A percentile compares a stretch with the other conserved stretches of the same genome.
Evolutionary conservation across 2,113 vertebrate species (phyloP).

Genomic region (Pyrgilauda ruficollis): DNA sequence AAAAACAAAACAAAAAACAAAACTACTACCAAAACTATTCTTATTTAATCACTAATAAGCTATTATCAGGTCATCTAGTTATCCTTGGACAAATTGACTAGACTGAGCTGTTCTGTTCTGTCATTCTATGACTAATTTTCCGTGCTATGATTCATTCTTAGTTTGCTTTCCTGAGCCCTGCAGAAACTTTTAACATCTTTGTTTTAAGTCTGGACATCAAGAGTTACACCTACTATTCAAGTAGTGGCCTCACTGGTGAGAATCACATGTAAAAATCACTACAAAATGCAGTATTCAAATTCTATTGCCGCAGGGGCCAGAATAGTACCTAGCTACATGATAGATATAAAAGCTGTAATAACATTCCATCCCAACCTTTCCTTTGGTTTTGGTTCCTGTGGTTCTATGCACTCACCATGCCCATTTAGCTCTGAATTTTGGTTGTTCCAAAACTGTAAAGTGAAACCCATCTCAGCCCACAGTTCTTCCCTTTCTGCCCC

Average conservation of each 20-base stretch:
- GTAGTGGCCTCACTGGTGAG: not conserved
- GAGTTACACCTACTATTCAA: not conserved
- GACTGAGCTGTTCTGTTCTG: not conserved
- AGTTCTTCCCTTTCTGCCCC: slow-evolving; percentile 7
- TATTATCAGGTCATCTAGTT: not conserved
- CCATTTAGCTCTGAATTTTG: slow-evolving; percentile 14
- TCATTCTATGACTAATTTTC: not conserved
- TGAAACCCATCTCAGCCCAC: slow-evolving; percentile 38
- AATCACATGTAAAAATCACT: not conserved
- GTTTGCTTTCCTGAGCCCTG: not conserved
- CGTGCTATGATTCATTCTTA: not conserved
- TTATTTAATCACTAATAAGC: not conserved
- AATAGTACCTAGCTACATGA: not conserved
- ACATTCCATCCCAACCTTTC: slow-evolving; percentile 11
- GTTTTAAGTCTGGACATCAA: not conserved
- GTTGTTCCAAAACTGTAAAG: slow-evolving; percentile 43
- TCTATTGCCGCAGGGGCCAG: not conserved
- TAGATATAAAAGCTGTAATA: slow-evolving; percentile 38
- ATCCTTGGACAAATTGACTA: not conserved
- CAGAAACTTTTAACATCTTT: not conserved
- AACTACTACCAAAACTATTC: not conserved
- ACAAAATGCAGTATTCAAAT: not conserved
- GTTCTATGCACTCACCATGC: not conserved
- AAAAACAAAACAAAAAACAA: not conserved
- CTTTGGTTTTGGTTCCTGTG: slow-evolving; percentile 34